Evolutionary conservation across 2,888 invertebrate genomes (phyloP), one percentile per base, ranked within the genome.

Genomic region (Ectemnius continuus): DNA sequence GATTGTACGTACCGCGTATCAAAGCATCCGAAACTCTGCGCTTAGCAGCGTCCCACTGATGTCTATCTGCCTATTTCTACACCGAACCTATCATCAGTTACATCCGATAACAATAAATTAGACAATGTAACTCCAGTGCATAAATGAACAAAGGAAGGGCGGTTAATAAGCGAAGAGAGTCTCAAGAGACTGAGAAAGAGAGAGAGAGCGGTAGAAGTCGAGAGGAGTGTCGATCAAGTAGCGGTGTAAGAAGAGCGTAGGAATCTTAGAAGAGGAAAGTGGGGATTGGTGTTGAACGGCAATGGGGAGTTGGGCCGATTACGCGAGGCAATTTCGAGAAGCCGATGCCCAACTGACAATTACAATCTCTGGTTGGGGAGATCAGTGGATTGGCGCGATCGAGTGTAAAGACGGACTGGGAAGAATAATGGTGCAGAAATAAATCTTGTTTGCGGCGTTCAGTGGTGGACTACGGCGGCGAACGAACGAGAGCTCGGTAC

Each of bases 391-490:
- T 36, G 36, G 66, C 67, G 76, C 61, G 67, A 67, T 48, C 70
- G 67, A 76, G 71, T 52, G 56, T 36, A 46, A 56, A 14, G 46
- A 16, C 16, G 26, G 48, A 45, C 8, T 63, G 57, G 23, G 52
- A 18, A 28, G 68, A 61, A 58, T 67, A 61, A 78, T 76, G 73
- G 45, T 59, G 76, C 59, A 71, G 68, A 71, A 74, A 66, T 81
- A 76, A 72, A 57, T 59, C 58, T 61, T 60, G 62, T 67, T 70
- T 69, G 67, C 69, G 76, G 68, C 72, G 52, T 58, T 63, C 20
- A 28, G 36, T 36, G 72, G 60, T 69, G 67, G 73, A 74, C 4
- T 36, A 67, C 66, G 57, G 62, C 48, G 70, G 60, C 8, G 70
- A n/a, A 61, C 64, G 57, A 69, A 58, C 60, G 61, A 73, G 48